Evolutionary conservation across 2,113 vertebrate species (phyloP).

Genomic region (Myrmecobius fasciatus): DNA sequence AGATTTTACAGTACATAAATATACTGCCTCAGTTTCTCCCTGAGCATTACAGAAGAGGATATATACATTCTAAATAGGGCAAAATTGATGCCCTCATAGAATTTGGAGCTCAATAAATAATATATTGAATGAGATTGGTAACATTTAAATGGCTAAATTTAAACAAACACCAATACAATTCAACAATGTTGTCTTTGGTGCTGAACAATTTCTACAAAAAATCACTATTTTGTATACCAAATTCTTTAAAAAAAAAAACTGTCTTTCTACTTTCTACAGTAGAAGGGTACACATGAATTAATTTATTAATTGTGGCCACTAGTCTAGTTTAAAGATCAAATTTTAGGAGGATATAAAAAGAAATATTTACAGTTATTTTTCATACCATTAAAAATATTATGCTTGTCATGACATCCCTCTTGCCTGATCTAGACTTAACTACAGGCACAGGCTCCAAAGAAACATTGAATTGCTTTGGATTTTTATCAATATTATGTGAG

Average conservation of each 20-base stretch:
- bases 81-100: not conserved
- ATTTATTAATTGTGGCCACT: not conserved
- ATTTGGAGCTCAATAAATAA: not conserved
- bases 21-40: too few species aligned
- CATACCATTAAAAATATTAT: not conserved
- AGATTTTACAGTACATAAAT: not conserved
- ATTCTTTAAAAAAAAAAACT: not conserved
- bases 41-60: too few species aligned
- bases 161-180: not conserved
- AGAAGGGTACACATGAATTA: not conserved
- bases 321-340: not conserved
- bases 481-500: not conserved
- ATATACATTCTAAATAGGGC: not conserved
- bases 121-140: not conserved
- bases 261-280: not conserved
- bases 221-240: not conserved
- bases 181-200: not conserved
- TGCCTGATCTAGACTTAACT: not conserved
- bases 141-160: too few species aligned
- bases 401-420: not conserved
- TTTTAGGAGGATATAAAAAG: not conserved
- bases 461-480: not conserved
- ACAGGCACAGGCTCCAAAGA: not conserved
- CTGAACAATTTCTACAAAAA: not conserved
- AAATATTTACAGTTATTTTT: not conserved